Base-by-base conservation (phyloP, 2,888 invertebrate species). In the Orthosia incerta region DNA sequence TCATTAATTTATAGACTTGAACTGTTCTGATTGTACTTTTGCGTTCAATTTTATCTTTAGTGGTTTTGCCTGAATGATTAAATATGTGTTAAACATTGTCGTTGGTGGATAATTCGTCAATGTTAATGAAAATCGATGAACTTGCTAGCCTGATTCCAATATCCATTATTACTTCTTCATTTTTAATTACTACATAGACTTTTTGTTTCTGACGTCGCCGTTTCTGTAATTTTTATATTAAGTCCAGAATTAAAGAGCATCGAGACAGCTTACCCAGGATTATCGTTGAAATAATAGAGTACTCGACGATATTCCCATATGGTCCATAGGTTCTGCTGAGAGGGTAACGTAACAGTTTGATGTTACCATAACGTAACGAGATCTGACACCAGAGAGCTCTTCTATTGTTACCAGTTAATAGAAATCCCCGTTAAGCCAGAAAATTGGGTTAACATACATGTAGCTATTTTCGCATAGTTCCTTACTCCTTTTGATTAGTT, bases 401-500 rank as follows among this genome's bases (percentile, higher is more conserved):
- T 74, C 63, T 80, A 55, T 69, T 69, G 63, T 74, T 76, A 72
- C 62, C 51, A 53, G 69, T 80, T 64, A 80, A 72, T 67, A 72
- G 31, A 57, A 68, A 57, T 66, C 39, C 39, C 60, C 51, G 31
- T 62, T 71, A 65, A 51, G 56, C 20, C 46, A 46, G 45, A 57
- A 63, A 80, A 76, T 61, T 71, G 39, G 71, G 76, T 76, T 74
- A 73, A 12, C 51, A 68, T 39, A 61, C 26, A 26, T 50, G 18
- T 60, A 67, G n/a, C 13, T 26, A 62, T 67, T 60, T 67, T 63
- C 23, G 11, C 51, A 31, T 9, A 48, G 61, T 59, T 80, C 18
- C 18, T 48, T 26, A 18, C 39, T 72, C 16, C 23, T 46, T 72
- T 60, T 61, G 45, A 61, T 72, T 39, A 16, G 20, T 51, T 61